A percentile compares a stretch with the other conserved stretches of the same genome.
Evolutionary conservation across 53 echinoderm and acorn worm genomes (phyloP).

Genomic region (Paracentrotus lividus): DNA sequence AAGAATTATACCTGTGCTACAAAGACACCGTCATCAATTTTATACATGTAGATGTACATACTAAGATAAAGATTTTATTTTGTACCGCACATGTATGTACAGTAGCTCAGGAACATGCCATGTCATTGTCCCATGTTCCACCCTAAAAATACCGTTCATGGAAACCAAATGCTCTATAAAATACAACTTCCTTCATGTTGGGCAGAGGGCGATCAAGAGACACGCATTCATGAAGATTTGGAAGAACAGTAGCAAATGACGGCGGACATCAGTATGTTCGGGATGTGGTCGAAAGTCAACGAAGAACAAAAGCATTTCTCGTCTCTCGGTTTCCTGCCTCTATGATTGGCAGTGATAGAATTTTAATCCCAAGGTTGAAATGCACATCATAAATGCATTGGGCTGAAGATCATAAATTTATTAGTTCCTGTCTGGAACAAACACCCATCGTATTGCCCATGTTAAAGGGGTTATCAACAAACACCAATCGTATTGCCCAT

Average conservation of each 20-base stretch:
- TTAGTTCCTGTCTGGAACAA: slow-evolving; percentile 64
- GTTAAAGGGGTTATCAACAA: too few species aligned
- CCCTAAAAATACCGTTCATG: slow-evolving; percentile 20
- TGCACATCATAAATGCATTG: slow-evolving; percentile 37
- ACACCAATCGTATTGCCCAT: slow-evolving; percentile 8
- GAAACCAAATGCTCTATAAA: background rate
- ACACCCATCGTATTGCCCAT: slow-evolving; percentile 19
- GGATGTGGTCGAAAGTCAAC: slow-evolving; percentile 49
- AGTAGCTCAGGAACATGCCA: background rate
- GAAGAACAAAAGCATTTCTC: slow-evolving; percentile 37
- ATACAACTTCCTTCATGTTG: background rate
- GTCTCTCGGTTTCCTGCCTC: background rate
- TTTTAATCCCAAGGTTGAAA: slow-evolving; percentile 52
- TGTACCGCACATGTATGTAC: background rate
- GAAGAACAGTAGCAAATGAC: slow-evolving; percentile 43
- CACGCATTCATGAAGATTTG: background rate
- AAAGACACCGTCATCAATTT: background rate
- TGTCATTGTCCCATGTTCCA: background rate
- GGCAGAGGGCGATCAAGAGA: background rate
- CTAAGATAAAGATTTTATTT: background rate
- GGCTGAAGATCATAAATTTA: slow-evolving; percentile 57
- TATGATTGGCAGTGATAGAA: slow-evolving; percentile 47
- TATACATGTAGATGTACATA: background rate
- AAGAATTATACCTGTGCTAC: too few species aligned
- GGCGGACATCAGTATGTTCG: background rate